Percentiles rank a stretch among this genome's conserved stretches.
These are phyloP conservation scores for Fulica atra DNA, from an alignment of 2,113 vertebrate genomes.

Conservation along the genomic window DNA sequence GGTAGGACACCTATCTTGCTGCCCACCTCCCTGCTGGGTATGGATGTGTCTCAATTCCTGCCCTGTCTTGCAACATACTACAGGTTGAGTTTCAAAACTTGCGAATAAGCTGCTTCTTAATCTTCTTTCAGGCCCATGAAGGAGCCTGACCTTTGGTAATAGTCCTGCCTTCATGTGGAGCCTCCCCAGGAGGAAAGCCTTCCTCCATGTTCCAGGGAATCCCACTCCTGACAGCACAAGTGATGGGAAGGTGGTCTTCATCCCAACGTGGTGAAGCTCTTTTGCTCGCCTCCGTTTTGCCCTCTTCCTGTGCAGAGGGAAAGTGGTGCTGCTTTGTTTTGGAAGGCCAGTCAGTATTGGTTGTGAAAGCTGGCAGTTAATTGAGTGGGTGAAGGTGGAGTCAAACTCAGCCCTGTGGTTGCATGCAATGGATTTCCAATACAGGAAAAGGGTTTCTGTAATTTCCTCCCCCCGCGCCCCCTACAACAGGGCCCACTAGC, in stretches of 20 bases:
- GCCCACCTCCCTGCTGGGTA: background rate
- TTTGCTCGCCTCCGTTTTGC: background rate
- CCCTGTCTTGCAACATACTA: background rate
- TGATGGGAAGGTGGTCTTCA: fast-evolving
- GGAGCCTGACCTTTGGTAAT: background rate
- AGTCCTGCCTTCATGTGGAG: background rate
- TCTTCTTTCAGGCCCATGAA: background rate
- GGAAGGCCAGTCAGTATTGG: fast-evolving
- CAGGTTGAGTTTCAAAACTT: background rate
- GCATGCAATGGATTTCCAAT: background rate
- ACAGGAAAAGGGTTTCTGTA: background rate
- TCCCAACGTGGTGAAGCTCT: background rate
- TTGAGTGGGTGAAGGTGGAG: background rate
- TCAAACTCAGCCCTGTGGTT: background rate
- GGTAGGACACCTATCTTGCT: background rate
- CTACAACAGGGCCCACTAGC: background rate
- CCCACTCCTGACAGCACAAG: background rate
- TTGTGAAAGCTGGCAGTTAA: background rate
- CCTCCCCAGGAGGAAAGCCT: background rate
- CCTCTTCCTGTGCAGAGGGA: background rate
- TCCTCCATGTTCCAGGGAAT: background rate
- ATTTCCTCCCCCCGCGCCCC: background rate
- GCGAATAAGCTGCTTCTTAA: background rate
- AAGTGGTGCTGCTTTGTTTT: background rate
- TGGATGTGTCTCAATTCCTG: background rate